Evolutionary conservation across 1,140 invertebrate genomes (phyloP).

Genomic region (Calephelis nemesis): DNA sequence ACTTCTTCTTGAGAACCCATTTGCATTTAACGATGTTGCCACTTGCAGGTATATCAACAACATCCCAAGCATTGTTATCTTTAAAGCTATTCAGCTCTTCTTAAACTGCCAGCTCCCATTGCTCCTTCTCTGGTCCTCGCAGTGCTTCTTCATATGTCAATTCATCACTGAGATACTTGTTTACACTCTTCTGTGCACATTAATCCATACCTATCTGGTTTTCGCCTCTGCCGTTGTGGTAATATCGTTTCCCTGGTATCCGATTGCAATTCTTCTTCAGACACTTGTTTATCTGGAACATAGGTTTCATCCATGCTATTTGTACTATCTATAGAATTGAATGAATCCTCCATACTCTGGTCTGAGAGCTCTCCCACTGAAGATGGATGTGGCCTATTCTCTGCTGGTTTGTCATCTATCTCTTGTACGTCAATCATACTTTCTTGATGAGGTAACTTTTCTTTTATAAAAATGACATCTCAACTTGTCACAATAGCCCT

Average conservation of each 20-base stretch:
- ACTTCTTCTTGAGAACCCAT: slow-evolving; percentile 39
- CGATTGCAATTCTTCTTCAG: slow-evolving; percentile 4
- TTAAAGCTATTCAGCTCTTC: slow-evolving; percentile 38
- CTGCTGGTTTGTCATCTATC: not conserved
- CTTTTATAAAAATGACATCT: not conserved
- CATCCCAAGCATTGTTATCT: slow-evolving; percentile 36
- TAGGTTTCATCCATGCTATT: slow-evolving; percentile 13
- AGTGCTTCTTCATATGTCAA: slow-evolving; percentile 26
- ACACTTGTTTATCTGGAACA: slow-evolving; percentile 6
- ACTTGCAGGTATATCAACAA: slow-evolving; percentile 20
- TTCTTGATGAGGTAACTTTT: not conserved
- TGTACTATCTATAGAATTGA: slow-evolving; percentile 15
- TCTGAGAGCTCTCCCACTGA: slow-evolving; percentile 20
- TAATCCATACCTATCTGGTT: not conserved
- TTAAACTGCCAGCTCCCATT: slow-evolving; percentile 29
- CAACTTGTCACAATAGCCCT: not conserved
- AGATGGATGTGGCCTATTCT: slow-evolving; percentile 2
- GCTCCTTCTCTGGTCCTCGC: slow-evolving; percentile 29
- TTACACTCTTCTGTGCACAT: slow-evolving; percentile 1
- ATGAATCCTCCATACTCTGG: slow-evolving; percentile 23
- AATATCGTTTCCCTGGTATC: not conserved
- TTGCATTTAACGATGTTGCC: slow-evolving; percentile 34
- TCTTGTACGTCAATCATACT: not conserved
- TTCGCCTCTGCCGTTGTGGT: not conserved
- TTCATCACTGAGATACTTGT: slow-evolving; percentile 11